Evolutionary conservation across 2,888 invertebrate species (phyloP).

Genomic region (Sialis fuliginosa): DNA sequence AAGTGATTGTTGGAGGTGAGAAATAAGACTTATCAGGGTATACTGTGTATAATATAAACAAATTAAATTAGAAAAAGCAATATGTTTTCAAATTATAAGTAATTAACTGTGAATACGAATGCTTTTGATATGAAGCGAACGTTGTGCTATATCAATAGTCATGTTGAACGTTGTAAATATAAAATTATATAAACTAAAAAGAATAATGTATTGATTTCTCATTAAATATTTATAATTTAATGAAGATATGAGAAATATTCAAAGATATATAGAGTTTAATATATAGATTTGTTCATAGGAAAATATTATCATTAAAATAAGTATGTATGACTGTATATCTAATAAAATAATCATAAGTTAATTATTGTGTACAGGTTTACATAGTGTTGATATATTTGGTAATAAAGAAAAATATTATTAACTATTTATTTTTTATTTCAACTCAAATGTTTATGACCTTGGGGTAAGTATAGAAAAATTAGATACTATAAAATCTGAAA

Average conservation of each 20-base stretch:
- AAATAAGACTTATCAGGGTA: constrained; percentile 5
- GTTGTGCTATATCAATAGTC: no score
- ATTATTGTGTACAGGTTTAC: constrained; percentile 5
- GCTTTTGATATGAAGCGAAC: no score
- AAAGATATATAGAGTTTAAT: neutral
- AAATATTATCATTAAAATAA: neutral
- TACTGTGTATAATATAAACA: neutral
- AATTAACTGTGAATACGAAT: no score
- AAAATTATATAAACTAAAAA: no score
- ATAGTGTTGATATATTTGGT: constrained; percentile 7
- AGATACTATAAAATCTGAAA: no score
- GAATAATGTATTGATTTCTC: no score
- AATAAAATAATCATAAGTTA: neutral
- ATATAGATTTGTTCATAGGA: neutral
- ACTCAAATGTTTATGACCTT: no score
- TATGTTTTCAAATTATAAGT: no score
- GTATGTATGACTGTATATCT: no score
- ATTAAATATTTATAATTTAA: neutral
- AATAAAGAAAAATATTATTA: constrained; percentile 5
- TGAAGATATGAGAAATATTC: neutral
- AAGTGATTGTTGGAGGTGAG: neutral
- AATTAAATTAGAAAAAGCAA: neutral
- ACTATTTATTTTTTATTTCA: no score
- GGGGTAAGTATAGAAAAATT: no score
- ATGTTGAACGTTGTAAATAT: no score